A percentile compares a stretch with the other conserved stretches of the same genome.
Evolutionary conservation across 2,113 vertebrate species (phyloP).

Genomic region (Falcunculus frontatus): DNA sequence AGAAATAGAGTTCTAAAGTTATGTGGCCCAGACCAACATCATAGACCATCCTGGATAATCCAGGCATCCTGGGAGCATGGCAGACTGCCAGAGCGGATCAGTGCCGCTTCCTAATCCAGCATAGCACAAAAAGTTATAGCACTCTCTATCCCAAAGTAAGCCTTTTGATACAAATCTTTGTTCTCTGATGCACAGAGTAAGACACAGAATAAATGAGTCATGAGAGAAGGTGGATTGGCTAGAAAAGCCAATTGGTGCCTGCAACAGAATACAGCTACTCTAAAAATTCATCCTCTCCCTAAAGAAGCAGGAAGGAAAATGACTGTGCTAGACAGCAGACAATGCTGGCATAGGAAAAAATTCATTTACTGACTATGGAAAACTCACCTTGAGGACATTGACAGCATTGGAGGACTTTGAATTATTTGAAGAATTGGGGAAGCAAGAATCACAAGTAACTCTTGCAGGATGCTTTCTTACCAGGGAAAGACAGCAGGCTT

Average conservation of each 20-base stretch:
- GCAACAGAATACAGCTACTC: not conserved
- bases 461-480: not conserved
- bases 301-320: not conserved
- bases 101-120: not conserved
- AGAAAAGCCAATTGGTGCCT: not conserved
- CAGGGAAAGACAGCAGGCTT: not conserved
- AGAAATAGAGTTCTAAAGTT: not conserved
- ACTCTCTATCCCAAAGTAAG: not conserved
- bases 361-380: not conserved
- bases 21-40: not conserved
- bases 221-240: not conserved
- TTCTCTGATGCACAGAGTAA: not conserved
- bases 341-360: not conserved
- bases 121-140: not conserved
- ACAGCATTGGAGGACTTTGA: not conserved
- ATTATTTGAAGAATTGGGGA: not conserved
- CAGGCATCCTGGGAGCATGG: not conserved
- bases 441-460: not conserved
- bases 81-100: not conserved
- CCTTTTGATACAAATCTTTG: not conserved
- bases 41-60: not conserved
- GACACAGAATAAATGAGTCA: not conserved
- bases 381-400: not conserved
- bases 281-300: accelerated
- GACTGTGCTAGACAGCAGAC: not conserved